Evolutionary conservation across 2,797 vertebrate genomes (phyloP).

Genomic region (Chloroceryle inda): DNA sequence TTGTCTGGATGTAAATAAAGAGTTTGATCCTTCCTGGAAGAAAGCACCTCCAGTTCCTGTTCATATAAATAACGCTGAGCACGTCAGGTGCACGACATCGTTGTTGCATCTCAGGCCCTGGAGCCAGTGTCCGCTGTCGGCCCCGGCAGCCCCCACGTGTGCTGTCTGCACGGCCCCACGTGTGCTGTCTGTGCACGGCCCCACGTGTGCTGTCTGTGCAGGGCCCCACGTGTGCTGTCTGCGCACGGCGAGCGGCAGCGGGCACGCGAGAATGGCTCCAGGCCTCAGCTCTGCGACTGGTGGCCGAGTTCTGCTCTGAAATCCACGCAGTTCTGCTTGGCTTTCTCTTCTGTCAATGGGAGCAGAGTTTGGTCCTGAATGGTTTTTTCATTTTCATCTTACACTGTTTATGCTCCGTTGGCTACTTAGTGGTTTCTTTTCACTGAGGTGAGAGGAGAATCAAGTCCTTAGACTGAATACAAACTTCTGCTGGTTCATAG

Average conservation of each 20-base stretch:
- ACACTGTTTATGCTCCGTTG: not conserved
- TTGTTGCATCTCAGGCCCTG: not conserved
- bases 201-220: not conserved
- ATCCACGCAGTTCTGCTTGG: not conserved
- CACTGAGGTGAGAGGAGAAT: not conserved
- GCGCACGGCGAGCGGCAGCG: not conserved
- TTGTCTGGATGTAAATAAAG: not conserved
- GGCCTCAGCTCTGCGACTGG: not conserved
- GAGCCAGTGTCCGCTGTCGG: not conserved
- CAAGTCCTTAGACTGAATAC: not conserved
- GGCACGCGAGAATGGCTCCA: not conserved
- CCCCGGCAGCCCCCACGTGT: not conserved
- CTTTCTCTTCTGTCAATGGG: not conserved
- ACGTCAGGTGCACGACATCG: not conserved
- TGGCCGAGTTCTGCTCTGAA: slow-evolving; percentile 12
- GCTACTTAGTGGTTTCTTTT: not conserved
- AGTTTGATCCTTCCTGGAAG: not conserved
- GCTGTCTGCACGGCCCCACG: not conserved
- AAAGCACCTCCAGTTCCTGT: not conserved
- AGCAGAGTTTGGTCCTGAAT: not conserved
- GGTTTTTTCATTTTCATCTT: not conserved
- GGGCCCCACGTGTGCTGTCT: not conserved
- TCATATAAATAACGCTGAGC: not conserved
- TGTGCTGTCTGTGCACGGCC: not conserved
- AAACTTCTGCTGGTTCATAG: not conserved